These are phyloP conservation scores for Lepilemur ruficaudatus DNA, from an alignment of 2,797 vertebrate species.

Conservation along the genomic window DNA sequence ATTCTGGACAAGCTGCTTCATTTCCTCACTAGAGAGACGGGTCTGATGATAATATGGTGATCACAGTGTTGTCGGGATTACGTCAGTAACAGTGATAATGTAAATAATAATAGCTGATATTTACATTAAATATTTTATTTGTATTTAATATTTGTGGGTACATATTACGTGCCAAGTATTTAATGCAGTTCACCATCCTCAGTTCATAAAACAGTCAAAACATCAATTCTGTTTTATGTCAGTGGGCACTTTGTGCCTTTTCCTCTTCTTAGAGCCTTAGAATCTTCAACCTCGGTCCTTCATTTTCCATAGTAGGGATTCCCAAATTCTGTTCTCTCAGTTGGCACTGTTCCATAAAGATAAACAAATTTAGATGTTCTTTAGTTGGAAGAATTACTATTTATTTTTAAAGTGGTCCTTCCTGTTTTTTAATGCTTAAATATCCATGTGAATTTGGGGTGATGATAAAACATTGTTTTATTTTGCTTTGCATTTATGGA, in stretches of 20 bases:
- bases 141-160: neutral
- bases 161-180: rapidly evolving
- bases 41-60: rapidly evolving
- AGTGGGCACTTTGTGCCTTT: neutral
- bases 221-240: neutral
- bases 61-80: neutral
- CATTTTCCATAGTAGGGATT: neutral
- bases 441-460: neutral
- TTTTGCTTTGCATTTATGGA: neutral
- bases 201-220: neutral
- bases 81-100: neutral
- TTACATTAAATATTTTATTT: neutral
- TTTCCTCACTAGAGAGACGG: neutral
- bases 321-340: neutral
- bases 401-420: neutral
- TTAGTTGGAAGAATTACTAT: neutral
- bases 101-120: neutral
- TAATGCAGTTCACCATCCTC: too few species aligned
- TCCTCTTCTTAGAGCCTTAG: neutral
- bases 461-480: neutral
- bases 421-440: neutral
- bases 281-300: neutral
- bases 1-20: neutral
- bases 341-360: neutral
- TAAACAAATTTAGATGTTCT: neutral